These are phyloP conservation scores for Tubulanus polymorphus DNA, from an alignment of 2,888 invertebrate species.

Conservation along the genomic window DNA sequence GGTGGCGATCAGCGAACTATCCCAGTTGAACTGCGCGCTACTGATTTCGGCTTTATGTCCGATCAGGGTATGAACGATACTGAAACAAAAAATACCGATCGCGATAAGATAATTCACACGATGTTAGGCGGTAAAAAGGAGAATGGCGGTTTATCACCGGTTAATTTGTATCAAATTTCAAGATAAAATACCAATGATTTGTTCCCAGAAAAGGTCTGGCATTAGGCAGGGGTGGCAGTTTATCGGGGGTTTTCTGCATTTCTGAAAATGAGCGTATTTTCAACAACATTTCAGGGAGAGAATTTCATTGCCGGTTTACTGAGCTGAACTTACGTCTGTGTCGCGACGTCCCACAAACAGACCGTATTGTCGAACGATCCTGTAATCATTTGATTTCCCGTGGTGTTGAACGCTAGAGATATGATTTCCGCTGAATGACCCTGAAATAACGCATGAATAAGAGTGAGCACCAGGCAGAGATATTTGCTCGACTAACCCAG, in stretches of 20 bases:
- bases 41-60: constrained; percentile 54
- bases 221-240: too few species aligned
- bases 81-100: too few species aligned
- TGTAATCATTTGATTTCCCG: constrained; percentile 68
- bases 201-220: too few species aligned
- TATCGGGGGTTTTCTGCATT: too few species aligned
- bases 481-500: constrained; percentile 1
- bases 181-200: too few species aligned
- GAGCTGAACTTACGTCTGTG: constrained; percentile 43
- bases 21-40: constrained; percentile 54
- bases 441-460: constrained; percentile 26
- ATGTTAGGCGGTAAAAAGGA: too few species aligned
- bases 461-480: neutral
- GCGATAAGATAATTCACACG: too few species aligned
- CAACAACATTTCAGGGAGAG: too few species aligned
- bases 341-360: constrained; percentile 70
- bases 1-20: constrained; percentile 51
- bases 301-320: neutral
- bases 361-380: constrained; percentile 78
- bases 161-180: too few species aligned
- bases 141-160: too few species aligned
- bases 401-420: constrained; percentile 66
- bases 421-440: constrained; percentile 76
- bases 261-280: too few species aligned
- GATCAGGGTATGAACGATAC: constrained; percentile 49